A percentile compares a stretch with the other conserved stretches of the same genome.
Evolutionary conservation across 1,140 invertebrate species (phyloP).

Genomic region (Ips nitidus): DNA sequence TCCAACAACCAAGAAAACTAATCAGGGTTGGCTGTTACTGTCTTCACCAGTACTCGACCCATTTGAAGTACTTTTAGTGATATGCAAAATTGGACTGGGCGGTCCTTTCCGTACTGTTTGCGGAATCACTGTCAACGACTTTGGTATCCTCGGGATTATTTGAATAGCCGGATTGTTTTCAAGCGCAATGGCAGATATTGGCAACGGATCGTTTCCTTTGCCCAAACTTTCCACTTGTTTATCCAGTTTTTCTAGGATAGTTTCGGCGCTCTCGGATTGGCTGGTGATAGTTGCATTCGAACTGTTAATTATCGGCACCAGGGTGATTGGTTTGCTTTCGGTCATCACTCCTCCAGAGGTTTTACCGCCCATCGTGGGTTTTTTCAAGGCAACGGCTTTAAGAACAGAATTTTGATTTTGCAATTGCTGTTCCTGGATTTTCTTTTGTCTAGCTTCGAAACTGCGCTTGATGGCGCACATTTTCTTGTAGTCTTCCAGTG

Average conservation of each 20-base stretch:
- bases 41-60: slow-evolving; percentile 18
- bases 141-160: slow-evolving; percentile 71
- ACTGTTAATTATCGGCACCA: slow-evolving; percentile 20
- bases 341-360: slow-evolving; percentile 27
- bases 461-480: slow-evolving; percentile 67
- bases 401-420: slow-evolving; percentile 42
- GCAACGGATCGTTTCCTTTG: slow-evolving; percentile 31
- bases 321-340: slow-evolving; percentile 22
- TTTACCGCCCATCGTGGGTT: slow-evolving; percentile 43
- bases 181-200: slow-evolving; percentile 16
- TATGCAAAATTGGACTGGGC: slow-evolving; percentile 44
- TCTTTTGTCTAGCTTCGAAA: slow-evolving; percentile 60
- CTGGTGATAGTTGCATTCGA: slow-evolving; percentile 13
- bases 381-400: slow-evolving; percentile 41
- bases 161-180: slow-evolving; percentile 34
- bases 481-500: slow-evolving; percentile 68
- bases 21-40: slow-evolving; percentile 22
- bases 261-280: slow-evolving; percentile 39
- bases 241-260: slow-evolving; percentile 46
- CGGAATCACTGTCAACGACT: slow-evolving; percentile 72
- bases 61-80: slow-evolving; percentile 41
- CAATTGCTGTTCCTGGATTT: slow-evolving; percentile 46
- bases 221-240: slow-evolving; percentile 47
- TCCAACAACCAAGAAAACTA: slow-evolving; percentile 17
- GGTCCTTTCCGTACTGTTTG: slow-evolving; percentile 57